These are phyloP conservation scores for Phenacoccus solenopsis DNA, from an alignment of 1,140 invertebrate genomes.

Conservation along the genomic window DNA sequence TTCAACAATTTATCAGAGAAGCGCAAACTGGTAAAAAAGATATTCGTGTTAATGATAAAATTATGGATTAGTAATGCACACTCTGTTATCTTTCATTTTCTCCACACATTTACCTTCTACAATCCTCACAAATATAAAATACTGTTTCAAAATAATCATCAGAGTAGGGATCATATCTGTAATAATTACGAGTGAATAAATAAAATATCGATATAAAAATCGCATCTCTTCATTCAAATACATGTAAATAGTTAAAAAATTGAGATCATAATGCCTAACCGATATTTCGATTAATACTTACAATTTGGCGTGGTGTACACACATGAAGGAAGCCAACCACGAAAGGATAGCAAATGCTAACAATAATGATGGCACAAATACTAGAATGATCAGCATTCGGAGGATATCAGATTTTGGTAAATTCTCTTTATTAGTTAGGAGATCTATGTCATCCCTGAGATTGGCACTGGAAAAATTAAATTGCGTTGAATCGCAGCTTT, in stretches of 20 bases:
- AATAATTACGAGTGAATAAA: background rate
- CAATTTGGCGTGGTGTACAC: background rate
- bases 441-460: background rate
- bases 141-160: slow-evolving; percentile 9
- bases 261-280: background rate
- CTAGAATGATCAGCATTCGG: background rate
- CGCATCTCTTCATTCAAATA: background rate
- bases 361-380: background rate
- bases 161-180: slow-evolving; percentile 8
- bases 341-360: background rate
- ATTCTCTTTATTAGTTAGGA: background rate
- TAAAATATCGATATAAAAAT: background rate
- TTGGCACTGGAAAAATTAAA: background rate
- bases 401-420: background rate
- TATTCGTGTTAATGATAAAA: too few species aligned
- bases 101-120: background rate
- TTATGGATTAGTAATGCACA: too few species aligned
- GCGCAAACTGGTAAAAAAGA: too few species aligned
- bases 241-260: background rate
- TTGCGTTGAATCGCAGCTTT: background rate
- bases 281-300: background rate
- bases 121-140: slow-evolving; percentile 12
- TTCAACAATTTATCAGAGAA: too few species aligned
- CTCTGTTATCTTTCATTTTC: background rate
- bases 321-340: background rate